Conservation (phyloP, 1,140 invertebrate genomes). For the Macrostomum lignano region DNA sequence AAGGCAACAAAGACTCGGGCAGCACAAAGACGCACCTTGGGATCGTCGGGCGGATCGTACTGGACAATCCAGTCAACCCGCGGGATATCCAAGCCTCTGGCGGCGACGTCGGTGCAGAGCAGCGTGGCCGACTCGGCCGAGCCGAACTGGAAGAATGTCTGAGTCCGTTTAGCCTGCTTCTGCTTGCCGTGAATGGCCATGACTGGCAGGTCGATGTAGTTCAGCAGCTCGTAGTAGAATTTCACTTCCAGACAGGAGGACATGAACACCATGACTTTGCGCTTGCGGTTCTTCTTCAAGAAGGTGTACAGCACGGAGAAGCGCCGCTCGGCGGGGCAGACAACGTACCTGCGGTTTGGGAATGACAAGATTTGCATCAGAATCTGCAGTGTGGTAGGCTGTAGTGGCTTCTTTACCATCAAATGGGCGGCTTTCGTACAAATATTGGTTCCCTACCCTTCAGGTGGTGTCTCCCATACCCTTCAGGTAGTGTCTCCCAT, state of each 20-base stretch:
- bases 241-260: slow-evolving; percentile 93
- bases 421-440: too few relatives aligned
- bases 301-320: slow-evolving; percentile 95
- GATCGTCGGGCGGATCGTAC: slow-evolving; percentile 94
- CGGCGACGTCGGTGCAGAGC: slow-evolving; percentile 88
- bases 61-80: slow-evolving; percentile 96
- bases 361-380: too few relatives aligned
- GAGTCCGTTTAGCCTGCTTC: slow-evolving; percentile 80
- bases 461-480: too few relatives aligned
- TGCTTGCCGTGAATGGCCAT: slow-evolving; percentile 91
- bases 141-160: slow-evolving; percentile 91
- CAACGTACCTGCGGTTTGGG: too few relatives aligned
- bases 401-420: too few relatives aligned
- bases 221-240: slow-evolving; percentile 76
- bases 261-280: slow-evolving; percentile 96
- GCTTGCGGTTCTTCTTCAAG: slow-evolving; percentile 76
- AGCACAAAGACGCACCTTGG: too few relatives aligned
- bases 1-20: too few relatives aligned
- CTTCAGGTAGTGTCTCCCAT: too few relatives aligned
- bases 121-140: slow-evolving; percentile 68
- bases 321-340: slow-evolving; percentile 76
- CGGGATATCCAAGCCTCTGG: slow-evolving; percentile 81
- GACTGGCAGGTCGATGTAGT: slow-evolving; percentile 87
- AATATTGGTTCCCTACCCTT: too few relatives aligned
- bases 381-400: too few relatives aligned